These are phyloP conservation scores for Apoda limacodes DNA, from an alignment of 2,888 invertebrate species.

Conservation along the genomic window DNA sequence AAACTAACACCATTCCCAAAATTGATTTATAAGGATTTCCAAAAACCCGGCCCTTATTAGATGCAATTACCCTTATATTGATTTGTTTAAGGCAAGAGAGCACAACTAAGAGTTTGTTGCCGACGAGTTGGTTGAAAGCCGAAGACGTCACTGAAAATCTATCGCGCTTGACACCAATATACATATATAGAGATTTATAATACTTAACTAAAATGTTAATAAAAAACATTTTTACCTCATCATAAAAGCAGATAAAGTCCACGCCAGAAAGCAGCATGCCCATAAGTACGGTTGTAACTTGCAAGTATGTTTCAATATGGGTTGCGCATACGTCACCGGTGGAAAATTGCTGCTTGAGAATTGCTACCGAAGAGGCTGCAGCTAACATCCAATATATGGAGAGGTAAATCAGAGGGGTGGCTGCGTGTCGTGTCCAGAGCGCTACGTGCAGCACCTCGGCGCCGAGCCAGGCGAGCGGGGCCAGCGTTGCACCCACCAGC, in stretches of 20 bases:
- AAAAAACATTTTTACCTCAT: slow-evolving; percentile 36
- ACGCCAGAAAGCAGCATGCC: slow-evolving; percentile 39
- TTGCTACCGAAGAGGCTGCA: slow-evolving; percentile 36
- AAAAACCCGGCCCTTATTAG: no score
- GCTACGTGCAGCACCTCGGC: slow-evolving; percentile 50
- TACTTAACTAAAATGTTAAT: background rate
- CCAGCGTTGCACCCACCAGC: slow-evolving; percentile 40
- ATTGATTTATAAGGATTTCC: no score
- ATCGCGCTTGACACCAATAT: no score
- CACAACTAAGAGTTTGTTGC: no score
- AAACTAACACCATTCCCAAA: no score
- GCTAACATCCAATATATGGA: slow-evolving; percentile 56
- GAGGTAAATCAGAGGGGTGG: slow-evolving; percentile 54
- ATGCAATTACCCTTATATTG: no score
- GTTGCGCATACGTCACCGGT: slow-evolving; percentile 16
- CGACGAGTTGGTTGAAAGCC: no score
- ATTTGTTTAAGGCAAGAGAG: no score
- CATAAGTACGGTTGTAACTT: slow-evolving; percentile 34
- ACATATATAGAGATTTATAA: background rate
- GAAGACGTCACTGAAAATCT: no score
- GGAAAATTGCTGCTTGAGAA: slow-evolving; percentile 31
- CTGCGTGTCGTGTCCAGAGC: slow-evolving; percentile 46
- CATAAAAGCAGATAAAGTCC: slow-evolving; percentile 56
- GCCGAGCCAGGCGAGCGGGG: slow-evolving; percentile 51
- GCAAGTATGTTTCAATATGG: slow-evolving; percentile 42